Evolutionary conservation across 2,797 vertebrate species (phyloP).

Genomic region (Crocidura indochinensis): DNA sequence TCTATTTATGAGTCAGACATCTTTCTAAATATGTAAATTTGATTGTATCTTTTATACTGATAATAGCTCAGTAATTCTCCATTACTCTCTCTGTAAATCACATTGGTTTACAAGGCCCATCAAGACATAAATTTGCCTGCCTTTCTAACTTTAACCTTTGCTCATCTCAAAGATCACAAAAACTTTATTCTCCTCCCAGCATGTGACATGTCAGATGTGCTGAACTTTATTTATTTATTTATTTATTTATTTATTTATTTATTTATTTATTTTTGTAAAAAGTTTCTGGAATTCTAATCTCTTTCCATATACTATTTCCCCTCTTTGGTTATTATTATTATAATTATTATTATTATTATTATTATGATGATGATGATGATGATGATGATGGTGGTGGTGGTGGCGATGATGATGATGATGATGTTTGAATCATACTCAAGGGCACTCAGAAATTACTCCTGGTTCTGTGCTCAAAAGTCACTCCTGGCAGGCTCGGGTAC

Average conservation of each 20-base stretch:
- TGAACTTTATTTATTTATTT: neutral
- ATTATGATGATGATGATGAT: too few relatives aligned
- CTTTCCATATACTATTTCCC: neutral
- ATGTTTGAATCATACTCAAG: too few relatives aligned
- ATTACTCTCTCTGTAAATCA: neutral
- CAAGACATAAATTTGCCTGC: neutral
- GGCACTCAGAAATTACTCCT: too few relatives aligned
- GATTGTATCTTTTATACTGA: neutral
- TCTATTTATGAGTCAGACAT: neutral
- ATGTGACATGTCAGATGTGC: neutral
- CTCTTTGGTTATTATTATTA: neutral
- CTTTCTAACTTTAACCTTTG: neutral
- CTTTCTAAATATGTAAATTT: neutral
- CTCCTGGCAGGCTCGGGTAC: too few relatives aligned
- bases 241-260: too few relatives aligned
- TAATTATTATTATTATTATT: too few relatives aligned
- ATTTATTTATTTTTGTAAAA: neutral
- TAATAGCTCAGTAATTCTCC: neutral
- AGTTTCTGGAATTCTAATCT: neutral
- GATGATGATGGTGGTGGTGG: too few relatives aligned
- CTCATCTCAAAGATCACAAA: too few relatives aligned
- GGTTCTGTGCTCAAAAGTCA: too few relatives aligned
- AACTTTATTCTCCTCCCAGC: neutral
- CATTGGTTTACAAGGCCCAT: neutral
- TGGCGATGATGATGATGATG: too few relatives aligned